These are phyloP conservation scores for Drosophila lini DNA, from an alignment of 1,140 invertebrate genomes.

Conservation along the genomic window DNA sequence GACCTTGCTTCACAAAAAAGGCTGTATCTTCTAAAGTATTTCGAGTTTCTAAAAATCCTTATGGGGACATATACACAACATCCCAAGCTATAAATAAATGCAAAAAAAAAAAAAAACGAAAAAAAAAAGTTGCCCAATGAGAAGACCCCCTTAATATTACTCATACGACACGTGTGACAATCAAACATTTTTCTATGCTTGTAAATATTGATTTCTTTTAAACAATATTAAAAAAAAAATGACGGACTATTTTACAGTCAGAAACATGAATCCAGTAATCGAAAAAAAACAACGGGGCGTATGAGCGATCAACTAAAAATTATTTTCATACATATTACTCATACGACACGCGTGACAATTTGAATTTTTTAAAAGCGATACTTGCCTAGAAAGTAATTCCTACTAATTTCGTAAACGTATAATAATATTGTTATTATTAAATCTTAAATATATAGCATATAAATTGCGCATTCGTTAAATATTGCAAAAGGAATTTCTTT, in stretches of 20 bases:
- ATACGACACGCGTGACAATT: not conserved
- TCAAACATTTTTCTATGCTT: not conserved
- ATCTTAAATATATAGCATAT: no score
- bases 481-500: conserved; percentile 6
- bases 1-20: no score
- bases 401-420: no score
- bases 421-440: not conserved
- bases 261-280: not conserved
- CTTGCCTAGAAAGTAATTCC: no score
- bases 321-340: not conserved
- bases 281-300: not conserved
- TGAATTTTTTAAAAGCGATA: not conserved
- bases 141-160: no score
- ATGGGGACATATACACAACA: no score
- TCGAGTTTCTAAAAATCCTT: no score
- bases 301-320: not conserved
- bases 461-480: conserved; percentile 1
- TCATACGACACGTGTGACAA: not conserved
- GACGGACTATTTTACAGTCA: no score
- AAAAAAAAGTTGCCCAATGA: no score
- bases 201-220: fast-evolving
- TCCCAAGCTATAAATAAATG: no score
- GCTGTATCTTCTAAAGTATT: no score
- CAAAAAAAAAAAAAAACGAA: no score
- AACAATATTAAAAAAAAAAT: not conserved